A percentile compares a stretch with the other conserved stretches of the same genome.
Conservation (phyloP, 2,797 vertebrate species). For the Bryconaethiops microstoma region DNA sequence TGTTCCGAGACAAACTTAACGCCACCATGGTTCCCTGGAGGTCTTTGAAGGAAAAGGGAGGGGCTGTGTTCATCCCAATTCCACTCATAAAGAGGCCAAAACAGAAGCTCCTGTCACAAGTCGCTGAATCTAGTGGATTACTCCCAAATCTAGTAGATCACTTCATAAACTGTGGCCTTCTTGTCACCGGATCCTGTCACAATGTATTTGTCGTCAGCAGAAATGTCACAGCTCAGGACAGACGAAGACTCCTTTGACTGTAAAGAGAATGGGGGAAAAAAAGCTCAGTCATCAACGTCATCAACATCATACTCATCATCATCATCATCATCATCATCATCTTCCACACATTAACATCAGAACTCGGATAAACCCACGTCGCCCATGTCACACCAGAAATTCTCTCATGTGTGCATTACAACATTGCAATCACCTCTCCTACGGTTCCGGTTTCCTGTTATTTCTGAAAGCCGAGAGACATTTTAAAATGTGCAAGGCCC, state of each 20-base stretch:
- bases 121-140: slow-evolving; percentile 71
- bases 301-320: too few species aligned
- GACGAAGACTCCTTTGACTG: slow-evolving; percentile 87
- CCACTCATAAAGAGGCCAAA: slow-evolving; percentile 49
- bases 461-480: slow-evolving; percentile 5
- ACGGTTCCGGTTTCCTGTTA: neutral
- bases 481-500: neutral
- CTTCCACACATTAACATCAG: neutral
- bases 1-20: slow-evolving; percentile 26
- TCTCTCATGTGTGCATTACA: neutral
- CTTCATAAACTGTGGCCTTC: slow-evolving; percentile 86
- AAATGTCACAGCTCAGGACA: slow-evolving; percentile 86
- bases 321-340: neutral
- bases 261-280: slow-evolving; percentile 13
- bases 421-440: neutral
- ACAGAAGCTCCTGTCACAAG: slow-evolving; percentile 60
- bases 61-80: slow-evolving; percentile 20
- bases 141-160: slow-evolving; percentile 78
- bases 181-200: slow-evolving; percentile 86
- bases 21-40: slow-evolving; percentile 29
- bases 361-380: neutral
- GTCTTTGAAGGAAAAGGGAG: slow-evolving; percentile 36
- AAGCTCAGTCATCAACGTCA: neutral
- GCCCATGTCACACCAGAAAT: neutral
- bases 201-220: slow-evolving; percentile 85